These are phyloP conservation scores for Brachionus manjavacas DNA, from an alignment of 1,140 invertebrate species.

Conservation along the genomic window DNA sequence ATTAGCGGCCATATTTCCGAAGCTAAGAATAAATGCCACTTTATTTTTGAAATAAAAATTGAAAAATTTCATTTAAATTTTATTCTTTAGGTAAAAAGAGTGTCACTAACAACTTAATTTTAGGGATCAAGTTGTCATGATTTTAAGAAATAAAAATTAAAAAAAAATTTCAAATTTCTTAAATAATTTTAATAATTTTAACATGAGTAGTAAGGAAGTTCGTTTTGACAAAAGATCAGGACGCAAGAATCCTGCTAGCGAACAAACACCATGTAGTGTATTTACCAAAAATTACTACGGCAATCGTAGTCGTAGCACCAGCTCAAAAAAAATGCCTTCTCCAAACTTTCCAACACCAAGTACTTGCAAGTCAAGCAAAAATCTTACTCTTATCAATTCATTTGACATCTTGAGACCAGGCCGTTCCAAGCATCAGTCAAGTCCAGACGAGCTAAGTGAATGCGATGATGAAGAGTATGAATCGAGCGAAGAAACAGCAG, in stretches of 20 bases:
- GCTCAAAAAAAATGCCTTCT: neutral
- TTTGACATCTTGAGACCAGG: neutral
- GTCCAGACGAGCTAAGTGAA: neutral
- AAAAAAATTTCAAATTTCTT: neutral
- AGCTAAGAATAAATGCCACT: no score
- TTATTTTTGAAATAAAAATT: no score
- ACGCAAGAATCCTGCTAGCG: neutral
- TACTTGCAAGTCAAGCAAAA: neutral
- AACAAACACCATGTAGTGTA: neutral
- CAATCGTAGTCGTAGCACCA: neutral
- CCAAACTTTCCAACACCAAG: neutral
- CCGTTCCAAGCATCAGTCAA: neutral
- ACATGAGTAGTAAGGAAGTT: conserved; percentile 10
- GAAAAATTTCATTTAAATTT: no score
- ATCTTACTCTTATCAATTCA: neutral
- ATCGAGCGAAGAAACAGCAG: neutral
- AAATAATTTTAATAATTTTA: neutral
- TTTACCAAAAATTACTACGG: neutral
- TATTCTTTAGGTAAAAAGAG: neutral
- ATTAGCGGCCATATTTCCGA: neutral
- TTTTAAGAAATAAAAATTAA: neutral
- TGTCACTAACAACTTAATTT: neutral
- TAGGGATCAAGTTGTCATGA: neutral
- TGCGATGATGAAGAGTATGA: neutral
- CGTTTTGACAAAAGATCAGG: neutral